phyloP scores from a whole-genome alignment of 2,888 invertebrate species.

The Andrena hattorfiana region DNA sequence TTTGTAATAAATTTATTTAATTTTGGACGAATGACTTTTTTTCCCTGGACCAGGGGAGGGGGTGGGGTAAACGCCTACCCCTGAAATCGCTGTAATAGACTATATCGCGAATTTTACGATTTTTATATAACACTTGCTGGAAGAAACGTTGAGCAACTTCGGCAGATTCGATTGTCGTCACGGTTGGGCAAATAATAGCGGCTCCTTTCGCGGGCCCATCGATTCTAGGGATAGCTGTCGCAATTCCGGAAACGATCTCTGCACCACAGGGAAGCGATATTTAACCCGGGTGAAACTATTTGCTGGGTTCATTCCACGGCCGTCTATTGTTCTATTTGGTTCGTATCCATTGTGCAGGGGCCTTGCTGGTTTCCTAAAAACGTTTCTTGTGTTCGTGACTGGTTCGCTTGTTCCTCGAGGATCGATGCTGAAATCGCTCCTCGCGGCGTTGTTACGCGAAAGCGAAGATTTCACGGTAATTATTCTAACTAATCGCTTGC shows the following conservation, averaged over 20 bases:
- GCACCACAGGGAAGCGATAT: slow-evolving; percentile 25
- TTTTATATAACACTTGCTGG: neutral
- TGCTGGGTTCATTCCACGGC: slow-evolving; percentile 19
- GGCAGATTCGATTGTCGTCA: slow-evolving; percentile 14
- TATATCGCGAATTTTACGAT: neutral
- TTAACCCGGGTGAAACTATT: slow-evolving; percentile 34
- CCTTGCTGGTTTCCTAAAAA: slow-evolving; percentile 5
- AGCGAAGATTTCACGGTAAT: slow-evolving; percentile 25
- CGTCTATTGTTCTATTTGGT: slow-evolving; percentile 28
- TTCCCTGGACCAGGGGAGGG: too few relatives aligned
- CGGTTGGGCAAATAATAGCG: slow-evolving; percentile 9
- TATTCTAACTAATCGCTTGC: slow-evolving; percentile 5
- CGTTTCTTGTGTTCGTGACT: neutral
- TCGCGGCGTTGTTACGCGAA: neutral
- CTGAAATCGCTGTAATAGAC: too few relatives aligned
- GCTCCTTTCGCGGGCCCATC: slow-evolving; percentile 20
- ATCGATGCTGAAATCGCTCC: neutral
- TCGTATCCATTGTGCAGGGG: slow-evolving; percentile 9
- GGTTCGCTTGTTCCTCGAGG: neutral
- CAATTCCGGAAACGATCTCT: slow-evolving; percentile 27
- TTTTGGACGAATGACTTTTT: too few relatives aligned
- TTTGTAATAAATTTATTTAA: too few relatives aligned
- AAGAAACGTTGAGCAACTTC: slow-evolving; percentile 6
- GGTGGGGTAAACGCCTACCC: too few relatives aligned
- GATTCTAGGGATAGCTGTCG: slow-evolving; percentile 18